These are phyloP conservation scores for Amia ocellicauda DNA, from an alignment of 2,113 vertebrate genomes.

Conservation along the genomic window DNA sequence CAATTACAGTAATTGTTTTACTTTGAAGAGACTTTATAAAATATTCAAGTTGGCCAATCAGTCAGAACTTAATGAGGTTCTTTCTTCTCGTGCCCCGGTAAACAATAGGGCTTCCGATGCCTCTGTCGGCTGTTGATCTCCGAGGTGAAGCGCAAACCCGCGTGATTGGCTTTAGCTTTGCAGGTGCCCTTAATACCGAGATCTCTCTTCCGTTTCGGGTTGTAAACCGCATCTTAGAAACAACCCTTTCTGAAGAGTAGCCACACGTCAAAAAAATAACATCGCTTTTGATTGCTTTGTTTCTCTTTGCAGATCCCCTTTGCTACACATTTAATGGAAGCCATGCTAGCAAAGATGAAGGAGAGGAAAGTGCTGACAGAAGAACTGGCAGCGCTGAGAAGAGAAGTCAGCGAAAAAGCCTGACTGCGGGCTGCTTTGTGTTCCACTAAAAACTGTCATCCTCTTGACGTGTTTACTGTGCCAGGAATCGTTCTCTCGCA, in stretches of 20 bases:
- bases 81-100: background rate
- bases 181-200: too few relatives aligned
- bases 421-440: conserved; percentile 54
- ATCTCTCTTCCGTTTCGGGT: too few relatives aligned
- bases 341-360: conserved; percentile 83
- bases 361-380: conserved; percentile 84
- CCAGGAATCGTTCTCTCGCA: background rate
- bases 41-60: conserved; percentile 1
- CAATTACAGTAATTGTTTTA: too few relatives aligned
- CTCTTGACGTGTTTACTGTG: conserved; percentile 26
- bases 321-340: conserved; percentile 79
- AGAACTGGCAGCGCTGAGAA: conserved; percentile 74
- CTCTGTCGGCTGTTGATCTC: too few relatives aligned
- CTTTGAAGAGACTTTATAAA: background rate
- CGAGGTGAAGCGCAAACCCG: too few relatives aligned
- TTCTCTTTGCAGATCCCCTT: conserved; percentile 78
- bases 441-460: conserved; percentile 59
- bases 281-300: conserved; percentile 30
- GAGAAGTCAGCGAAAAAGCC: conserved; percentile 63
- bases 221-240: conserved; percentile 21
- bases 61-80: too few relatives aligned
- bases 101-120: background rate
- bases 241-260: conserved; percentile 35
- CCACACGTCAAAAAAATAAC: conserved; percentile 40
- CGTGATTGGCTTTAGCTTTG: too few relatives aligned